A percentile compares a stretch with the other conserved stretches of the same genome.
Conservation (phyloP, 2,888 invertebrate genomes). For the Epistrophe grossulariae region DNA sequence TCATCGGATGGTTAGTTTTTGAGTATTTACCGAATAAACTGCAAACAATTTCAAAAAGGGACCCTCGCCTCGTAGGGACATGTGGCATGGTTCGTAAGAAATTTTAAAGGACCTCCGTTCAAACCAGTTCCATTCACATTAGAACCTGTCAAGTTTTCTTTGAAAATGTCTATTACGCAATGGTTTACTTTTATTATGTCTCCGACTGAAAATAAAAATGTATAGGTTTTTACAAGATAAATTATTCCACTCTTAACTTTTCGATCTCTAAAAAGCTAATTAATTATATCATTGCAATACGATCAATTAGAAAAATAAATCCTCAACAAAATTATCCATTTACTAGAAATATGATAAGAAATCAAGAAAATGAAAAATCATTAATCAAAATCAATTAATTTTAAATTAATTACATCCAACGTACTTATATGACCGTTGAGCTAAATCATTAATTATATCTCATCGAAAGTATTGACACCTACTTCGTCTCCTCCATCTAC, state of each 20-base stretch:
- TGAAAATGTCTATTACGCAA: too few species aligned
- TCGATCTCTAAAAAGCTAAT: background rate
- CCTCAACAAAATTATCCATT: conserved; percentile 43
- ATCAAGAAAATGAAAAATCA: conserved; percentile 35
- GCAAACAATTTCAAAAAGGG: too few species aligned
- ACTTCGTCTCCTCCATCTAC: background rate
- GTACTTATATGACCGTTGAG: conserved; percentile 22
- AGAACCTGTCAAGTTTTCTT: too few species aligned
- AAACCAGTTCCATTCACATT: too few species aligned
- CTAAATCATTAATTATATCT: conserved; percentile 62
- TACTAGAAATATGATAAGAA: conserved; percentile 3
- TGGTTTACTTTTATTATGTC: too few species aligned
- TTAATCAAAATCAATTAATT: conserved; percentile 73
- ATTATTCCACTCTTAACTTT: background rate
- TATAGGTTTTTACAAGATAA: background rate
- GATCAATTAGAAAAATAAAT: conserved; percentile 42
- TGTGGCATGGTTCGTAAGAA: too few species aligned
- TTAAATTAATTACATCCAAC: conserved; percentile 60
- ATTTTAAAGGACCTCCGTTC: too few species aligned
- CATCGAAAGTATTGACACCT: conserved; percentile 37
- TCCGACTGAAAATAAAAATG: too few species aligned
- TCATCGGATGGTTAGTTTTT: too few species aligned
- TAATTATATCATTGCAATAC: conserved; percentile 16
- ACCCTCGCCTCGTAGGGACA: too few species aligned
- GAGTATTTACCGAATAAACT: too few species aligned